Conservation (phyloP, 2,113 vertebrate species). For the Isurus oxyrinchus region DNA sequence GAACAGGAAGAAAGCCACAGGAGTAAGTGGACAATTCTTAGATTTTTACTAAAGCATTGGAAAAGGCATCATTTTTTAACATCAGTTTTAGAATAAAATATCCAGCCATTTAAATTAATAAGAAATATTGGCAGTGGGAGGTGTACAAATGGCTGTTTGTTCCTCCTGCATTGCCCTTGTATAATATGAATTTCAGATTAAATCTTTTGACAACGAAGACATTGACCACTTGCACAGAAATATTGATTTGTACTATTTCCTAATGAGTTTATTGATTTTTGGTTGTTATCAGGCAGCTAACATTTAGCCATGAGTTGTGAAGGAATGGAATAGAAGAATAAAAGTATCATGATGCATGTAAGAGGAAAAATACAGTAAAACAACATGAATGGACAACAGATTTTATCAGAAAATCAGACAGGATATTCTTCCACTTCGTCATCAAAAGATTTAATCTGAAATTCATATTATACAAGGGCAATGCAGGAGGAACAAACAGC, state of each 20-base stretch:
- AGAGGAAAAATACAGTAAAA: neutral
- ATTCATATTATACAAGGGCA: neutral
- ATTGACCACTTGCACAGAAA: neutral
- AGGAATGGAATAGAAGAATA: neutral
- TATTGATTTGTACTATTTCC: neutral
- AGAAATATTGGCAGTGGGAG: neutral
- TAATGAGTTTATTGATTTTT: constrained; percentile 17
- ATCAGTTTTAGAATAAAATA: neutral
- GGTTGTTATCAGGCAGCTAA: neutral
- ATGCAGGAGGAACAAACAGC: neutral
- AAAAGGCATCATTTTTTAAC: neutral
- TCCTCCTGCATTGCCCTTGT: neutral
- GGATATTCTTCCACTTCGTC: neutral
- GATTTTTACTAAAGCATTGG: neutral
- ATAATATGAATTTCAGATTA: neutral
- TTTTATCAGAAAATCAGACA: neutral
- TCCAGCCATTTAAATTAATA: neutral
- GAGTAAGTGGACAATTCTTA: neutral
- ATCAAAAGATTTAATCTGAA: neutral
- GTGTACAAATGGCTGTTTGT: neutral
- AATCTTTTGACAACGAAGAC: neutral
- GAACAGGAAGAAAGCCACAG: neutral
- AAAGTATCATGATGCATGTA: neutral
- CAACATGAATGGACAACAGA: neutral
- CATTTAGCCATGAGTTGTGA: no score